phyloP scores from a whole-genome alignment of 2,113 vertebrate species.

The Centropus bengalensis region DNA sequence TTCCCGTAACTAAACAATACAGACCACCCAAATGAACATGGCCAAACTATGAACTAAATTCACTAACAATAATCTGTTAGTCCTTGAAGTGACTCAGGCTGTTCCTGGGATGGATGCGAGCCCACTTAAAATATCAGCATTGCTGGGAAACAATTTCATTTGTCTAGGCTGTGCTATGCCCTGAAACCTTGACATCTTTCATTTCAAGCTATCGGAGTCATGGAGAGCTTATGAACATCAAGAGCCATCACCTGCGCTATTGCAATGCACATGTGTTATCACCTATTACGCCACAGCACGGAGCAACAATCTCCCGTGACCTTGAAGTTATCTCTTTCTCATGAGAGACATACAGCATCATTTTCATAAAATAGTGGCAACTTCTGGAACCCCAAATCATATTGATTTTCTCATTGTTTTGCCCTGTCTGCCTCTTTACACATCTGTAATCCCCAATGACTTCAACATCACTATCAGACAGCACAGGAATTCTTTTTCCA shows the following conservation, averaged over 20 bases:
- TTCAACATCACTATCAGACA: neutral
- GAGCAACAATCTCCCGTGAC: neutral
- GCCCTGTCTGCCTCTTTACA: neutral
- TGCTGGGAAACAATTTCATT: neutral
- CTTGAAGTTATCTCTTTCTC: neutral
- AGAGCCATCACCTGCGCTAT: neutral
- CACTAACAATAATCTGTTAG: neutral
- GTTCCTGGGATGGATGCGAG: neutral
- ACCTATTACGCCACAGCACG: neutral
- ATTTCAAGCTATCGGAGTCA: neutral
- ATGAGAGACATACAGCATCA: neutral
- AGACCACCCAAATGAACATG: neutral
- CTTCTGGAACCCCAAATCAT: neutral
- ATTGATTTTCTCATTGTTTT: neutral
- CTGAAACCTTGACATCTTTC: conserved; percentile 5
- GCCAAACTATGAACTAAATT: neutral
- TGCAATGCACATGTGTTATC: neutral
- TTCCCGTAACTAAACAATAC: neutral
- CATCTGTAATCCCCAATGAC: neutral
- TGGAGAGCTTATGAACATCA: neutral
- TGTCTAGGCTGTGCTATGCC: neutral
- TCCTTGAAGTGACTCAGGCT: neutral
- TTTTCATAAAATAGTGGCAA: neutral
- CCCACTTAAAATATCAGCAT: neutral
- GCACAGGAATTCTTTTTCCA: neutral